phyloP scores from a whole-genome alignment of 1,140 invertebrate species.

The Aphis craccivora region DNA sequence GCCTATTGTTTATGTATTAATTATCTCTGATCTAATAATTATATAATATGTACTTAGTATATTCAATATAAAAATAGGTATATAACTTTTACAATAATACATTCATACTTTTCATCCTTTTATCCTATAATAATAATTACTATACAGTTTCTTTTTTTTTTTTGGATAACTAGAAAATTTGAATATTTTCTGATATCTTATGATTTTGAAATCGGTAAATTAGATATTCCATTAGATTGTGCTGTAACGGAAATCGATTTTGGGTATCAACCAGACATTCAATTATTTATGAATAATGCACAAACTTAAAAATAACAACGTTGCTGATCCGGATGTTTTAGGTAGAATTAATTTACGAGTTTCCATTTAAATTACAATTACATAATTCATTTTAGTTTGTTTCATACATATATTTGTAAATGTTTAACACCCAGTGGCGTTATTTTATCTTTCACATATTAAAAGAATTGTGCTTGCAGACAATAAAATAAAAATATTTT shows the following conservation, averaged over 20 bases:
- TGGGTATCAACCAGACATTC: neutral
- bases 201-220: neutral
- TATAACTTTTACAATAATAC: neutral
- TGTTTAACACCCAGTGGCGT: neutral
- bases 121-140: neutral
- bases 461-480: too few relatives aligned
- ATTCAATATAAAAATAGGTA: neutral
- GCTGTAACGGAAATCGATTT: neutral
- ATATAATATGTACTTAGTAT: neutral
- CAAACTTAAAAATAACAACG: neutral
- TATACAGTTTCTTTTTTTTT: neutral
- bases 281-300: conserved; percentile 19
- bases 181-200: neutral
- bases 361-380: neutral
- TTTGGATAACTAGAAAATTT: neutral
- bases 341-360: neutral
- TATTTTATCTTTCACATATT: neutral
- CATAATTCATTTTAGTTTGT: neutral
- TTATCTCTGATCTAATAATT: neutral
- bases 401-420: neutral
- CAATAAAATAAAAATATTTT: neutral
- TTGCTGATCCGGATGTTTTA: neutral
- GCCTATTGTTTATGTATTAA: neutral
- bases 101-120: neutral
- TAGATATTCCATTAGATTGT: conserved; percentile 30